Conservation (phyloP, 2,113 vertebrate genomes). For the Proteles cristata region DNA sequence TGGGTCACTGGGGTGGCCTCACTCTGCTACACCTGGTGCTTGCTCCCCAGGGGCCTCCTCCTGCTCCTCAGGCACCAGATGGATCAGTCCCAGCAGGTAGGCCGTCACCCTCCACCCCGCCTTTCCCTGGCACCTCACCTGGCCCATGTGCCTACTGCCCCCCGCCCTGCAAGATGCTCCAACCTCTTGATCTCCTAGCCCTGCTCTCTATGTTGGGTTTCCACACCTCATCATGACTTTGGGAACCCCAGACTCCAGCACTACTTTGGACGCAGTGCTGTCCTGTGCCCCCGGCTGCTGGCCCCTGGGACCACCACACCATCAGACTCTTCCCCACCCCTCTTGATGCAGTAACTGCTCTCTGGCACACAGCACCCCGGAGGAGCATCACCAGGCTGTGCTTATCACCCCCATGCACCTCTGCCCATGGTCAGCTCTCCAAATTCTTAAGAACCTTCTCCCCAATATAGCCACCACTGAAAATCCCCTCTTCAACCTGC, state of each 20-base stretch:
- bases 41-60: not conserved
- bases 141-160: not conserved
- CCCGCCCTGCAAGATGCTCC: not conserved
- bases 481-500: not conserved
- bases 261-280: not conserved
- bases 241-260: not conserved
- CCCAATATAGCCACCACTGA: too few species aligned
- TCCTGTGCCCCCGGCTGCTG: not conserved
- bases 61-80: not conserved
- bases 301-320: not conserved
- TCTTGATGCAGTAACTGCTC: not conserved
- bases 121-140: not conserved
- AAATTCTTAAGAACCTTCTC: not conserved
- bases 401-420: accelerated
- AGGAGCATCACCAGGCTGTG: too few species aligned
- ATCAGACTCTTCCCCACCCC: not conserved
- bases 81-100: not conserved
- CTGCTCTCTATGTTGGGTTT: not conserved
- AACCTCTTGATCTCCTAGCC: not conserved
- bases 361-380: not conserved
- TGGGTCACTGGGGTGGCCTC: not conserved
- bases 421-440: not conserved
- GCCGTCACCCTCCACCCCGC: not conserved
- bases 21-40: not conserved
- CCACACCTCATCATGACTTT: not conserved